Base-by-base conservation (phyloP, 2,113 vertebrate genomes). In the Butorides virescens region DNA sequence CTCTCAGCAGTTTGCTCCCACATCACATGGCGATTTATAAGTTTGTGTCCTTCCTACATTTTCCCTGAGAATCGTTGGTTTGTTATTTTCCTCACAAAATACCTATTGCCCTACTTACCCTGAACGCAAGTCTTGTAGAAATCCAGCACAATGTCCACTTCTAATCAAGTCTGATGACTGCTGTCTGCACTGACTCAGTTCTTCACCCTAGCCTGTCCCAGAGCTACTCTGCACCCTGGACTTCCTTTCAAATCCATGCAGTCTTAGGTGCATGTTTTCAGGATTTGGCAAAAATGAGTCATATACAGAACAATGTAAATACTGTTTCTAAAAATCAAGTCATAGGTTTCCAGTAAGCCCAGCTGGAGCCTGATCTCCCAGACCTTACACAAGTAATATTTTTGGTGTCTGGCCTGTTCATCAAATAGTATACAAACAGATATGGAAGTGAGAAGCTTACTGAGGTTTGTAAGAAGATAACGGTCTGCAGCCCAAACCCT, bases 401-500 rank as follows among this genome's bases (percentile, higher is more conserved):
- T 82, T 47, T 63, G 20, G 21, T 93, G 37, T 75, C 66, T 93
- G 83, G 68, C 39, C 63, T 62, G 26, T 61, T 83, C 19, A 74
- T 61, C 72, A 66, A 88, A 71, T 68, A 88, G 22, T 59, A 68
- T 75, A 92, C 46, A 88, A 92, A 83, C 4, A 72, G 36, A 80
- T 84, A 56, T 86, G 88, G 78, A 94, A 95, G 88, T 20, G 3
- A 74, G 94, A 76, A 92, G 55, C 52, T 93, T 93, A 93, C 79
- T 79, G 68, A 92, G 27, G 61, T 96, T 95, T 93, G 61, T 76
- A 94, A 97, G 91, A 96, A 96, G 92, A 73, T 97, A 98, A 96
- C 76, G 1, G 96, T 97, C 97, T 98, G 98, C 98, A 98, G 97
- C 98, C 98, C 97, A 97, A 95, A 94, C 93, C 97, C 92, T 97